Evolutionary conservation across 2,797 vertebrate genomes (phyloP).

Genomic region (Aulostomus chinensis): DNA sequence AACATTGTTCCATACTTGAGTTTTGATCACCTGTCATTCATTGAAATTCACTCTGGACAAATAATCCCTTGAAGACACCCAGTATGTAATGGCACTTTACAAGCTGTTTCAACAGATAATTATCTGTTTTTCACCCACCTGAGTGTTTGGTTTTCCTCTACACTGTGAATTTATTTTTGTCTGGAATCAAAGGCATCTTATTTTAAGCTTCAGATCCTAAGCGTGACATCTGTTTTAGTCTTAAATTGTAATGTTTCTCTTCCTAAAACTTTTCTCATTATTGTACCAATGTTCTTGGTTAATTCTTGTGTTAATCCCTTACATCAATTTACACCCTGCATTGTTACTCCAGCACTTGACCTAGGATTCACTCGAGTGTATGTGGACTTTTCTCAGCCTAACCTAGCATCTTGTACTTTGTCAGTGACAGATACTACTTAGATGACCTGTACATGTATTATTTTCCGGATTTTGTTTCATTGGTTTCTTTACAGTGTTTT

Average conservation of each 20-base stretch:
- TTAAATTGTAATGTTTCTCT: conserved; percentile 30
- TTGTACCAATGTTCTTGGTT: conserved; percentile 30
- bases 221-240: conserved; percentile 36
- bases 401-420: conserved; percentile 55
- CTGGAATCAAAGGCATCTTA: conserved; percentile 49
- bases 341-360: conserved; percentile 59
- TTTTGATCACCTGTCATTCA: conserved; percentile 29
- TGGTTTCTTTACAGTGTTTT: conserved; percentile 57
- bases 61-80: conserved; percentile 45
- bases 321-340: conserved; percentile 39
- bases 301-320: conserved; percentile 36
- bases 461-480: conserved; percentile 24
- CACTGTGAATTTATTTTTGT: conserved; percentile 74
- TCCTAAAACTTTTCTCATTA: conserved; percentile 11
- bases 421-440: conserved; percentile 52
- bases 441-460: conserved; percentile 30
- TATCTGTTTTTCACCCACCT: conserved; percentile 17
- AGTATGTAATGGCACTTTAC: conserved; percentile 44
- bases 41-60: conserved; percentile 15
- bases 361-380: conserved; percentile 53
- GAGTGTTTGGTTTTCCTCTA: conserved; percentile 51
- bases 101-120: conserved; percentile 32
- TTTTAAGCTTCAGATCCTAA: conserved; percentile 39
- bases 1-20: conserved; percentile 31
- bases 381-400: conserved; percentile 55